A percentile compares a stretch with the other conserved stretches of the same genome.
These are phyloP conservation scores for Zaprionus kolodkinae DNA, from an alignment of 1,140 invertebrate genomes.

Conservation along the genomic window DNA sequence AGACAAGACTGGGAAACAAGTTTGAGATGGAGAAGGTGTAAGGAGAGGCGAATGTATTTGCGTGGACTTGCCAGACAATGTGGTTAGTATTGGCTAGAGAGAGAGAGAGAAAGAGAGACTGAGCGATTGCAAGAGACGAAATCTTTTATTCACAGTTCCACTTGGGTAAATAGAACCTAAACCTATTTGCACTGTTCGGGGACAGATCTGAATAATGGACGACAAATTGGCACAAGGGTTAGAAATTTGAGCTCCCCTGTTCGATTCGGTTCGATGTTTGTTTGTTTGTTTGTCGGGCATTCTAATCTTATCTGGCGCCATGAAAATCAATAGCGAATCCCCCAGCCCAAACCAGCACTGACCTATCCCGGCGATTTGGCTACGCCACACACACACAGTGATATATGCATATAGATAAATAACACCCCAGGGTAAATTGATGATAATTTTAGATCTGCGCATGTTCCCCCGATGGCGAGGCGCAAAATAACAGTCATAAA, in stretches of 20 bases:
- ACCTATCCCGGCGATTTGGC: constrained; percentile 43
- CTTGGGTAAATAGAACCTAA: constrained; percentile 25
- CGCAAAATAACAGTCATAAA: constrained; percentile 23
- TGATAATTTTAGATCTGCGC: constrained; percentile 40
- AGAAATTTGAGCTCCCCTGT: constrained; percentile 29
- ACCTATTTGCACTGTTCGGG: constrained; percentile 14
- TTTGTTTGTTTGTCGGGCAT: constrained; percentile 6
- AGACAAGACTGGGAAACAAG: constrained; percentile 32
- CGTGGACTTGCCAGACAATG: constrained; percentile 26
- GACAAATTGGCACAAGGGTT: constrained; percentile 39
- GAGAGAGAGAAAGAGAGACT: no score
- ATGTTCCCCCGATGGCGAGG: not conserved
- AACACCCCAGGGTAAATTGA: constrained; percentile 40
- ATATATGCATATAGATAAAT: constrained; percentile 22
- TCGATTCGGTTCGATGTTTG: not conserved
- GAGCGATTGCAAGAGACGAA: not conserved
- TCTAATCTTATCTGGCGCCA: constrained; percentile 61
- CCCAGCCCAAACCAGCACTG: constrained; percentile 29
- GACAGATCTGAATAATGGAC: constrained; percentile 33
- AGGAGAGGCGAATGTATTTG: not conserved
- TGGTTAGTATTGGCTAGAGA: not conserved
- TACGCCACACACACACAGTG: constrained; percentile 2
- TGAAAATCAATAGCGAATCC: constrained; percentile 56
- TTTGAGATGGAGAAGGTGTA: not conserved
- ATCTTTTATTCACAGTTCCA: constrained; percentile 18